Base-by-base conservation (phyloP, 2,797 vertebrate species). In the Scomberomorus guttatus region DNA sequence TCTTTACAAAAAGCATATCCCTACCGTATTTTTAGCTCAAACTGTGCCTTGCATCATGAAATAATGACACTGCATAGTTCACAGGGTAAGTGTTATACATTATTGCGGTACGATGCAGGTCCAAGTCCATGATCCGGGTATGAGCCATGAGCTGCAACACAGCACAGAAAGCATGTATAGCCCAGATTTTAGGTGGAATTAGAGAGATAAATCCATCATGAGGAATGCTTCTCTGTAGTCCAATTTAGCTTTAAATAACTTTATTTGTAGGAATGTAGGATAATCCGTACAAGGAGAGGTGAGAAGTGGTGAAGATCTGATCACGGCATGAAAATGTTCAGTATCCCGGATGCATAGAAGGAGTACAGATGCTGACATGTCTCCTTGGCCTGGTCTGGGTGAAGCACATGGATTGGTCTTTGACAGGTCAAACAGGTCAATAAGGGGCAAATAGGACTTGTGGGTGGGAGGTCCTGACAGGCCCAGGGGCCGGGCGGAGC, bases 21-120 rank as follows among this genome's bases (percentile, higher is more conserved):
- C 84, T 68, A 86, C 71, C 37, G 72, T 73, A 75, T 59, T 64
- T 88, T 72, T 93, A 96, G 92, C 95, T 95, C 91, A 95, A 94
- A 94, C 90, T 90, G 94, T 91, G 89, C 83, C 92, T 91, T 92
- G 95, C 92, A 93, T 95, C 94, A 92, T 95, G 96, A 95, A 95
- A 91, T 95, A 96, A 96, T 91, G 89, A 94, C 95, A 95, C 97
- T 99, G 98, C 98, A 99, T 99, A 98, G 97, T 97, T 97, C 96
- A 95, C 94, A 14, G 92, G 94, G 93, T 95, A 93, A 93, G 88
- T 94, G 79, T 95, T 94, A 95, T 94, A 96, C 96, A 96, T 98
- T 99, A 98, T 98, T 98, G 97, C 97, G 94, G 96, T 95, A 95
- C 92, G 91, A 84, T 77, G 90, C 94, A 94, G 94, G 82, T 87